Evolutionary conservation across 2,113 vertebrate genomes (phyloP), one percentile per base, ranked within the genome.

Genomic region (Mellivora capensis): DNA sequence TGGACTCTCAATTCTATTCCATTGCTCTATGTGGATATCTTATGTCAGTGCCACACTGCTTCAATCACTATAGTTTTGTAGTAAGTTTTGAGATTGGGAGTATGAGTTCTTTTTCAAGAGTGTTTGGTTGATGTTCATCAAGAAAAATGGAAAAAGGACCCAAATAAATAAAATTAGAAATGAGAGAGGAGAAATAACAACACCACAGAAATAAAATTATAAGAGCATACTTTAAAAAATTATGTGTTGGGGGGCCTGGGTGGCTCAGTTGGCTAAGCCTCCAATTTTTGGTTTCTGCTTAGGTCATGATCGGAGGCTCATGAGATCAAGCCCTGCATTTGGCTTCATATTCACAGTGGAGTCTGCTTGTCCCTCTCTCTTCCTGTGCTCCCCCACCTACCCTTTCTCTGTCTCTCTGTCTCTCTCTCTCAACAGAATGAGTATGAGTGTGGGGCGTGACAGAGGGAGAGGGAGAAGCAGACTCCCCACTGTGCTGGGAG

Each of bases 81-180:
- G 31, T 83, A 87, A 47, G 57, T 93, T 87, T 95, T 93, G 67
- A 83, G 96, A 84, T 79, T 72, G 52, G 49, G 25, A 71, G 7
- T 93, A 13, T 64, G 86, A 71, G 25, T 87, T 69, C 27, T 87
- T 90, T 82, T 95, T 76, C 37, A 77, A 96, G 71, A 89, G 85
- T 89, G 6, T 88, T 94, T 91, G 57, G 49, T 21, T 85, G 25
- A 69, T 69, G 64, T 15, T 69, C 31, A 69, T n/a, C 34, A 69
- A 69, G 34, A n/a, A 69, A 69, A 69, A 69, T 69, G 18, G 64
- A 69, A 69, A 18, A n/a, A n/a, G 64, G 64, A 69, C 34, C 14
- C 64, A 69, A 69, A n/a, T n/a, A 67, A 67, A n/a, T 69, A 69
- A 69, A 64, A 64, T 64, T 14, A 64, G 34, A 69, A 69, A n/a